Evolutionary conservation across 1,140 invertebrate genomes (phyloP).

Genomic region (Dinothrombium tinctorium): DNA sequence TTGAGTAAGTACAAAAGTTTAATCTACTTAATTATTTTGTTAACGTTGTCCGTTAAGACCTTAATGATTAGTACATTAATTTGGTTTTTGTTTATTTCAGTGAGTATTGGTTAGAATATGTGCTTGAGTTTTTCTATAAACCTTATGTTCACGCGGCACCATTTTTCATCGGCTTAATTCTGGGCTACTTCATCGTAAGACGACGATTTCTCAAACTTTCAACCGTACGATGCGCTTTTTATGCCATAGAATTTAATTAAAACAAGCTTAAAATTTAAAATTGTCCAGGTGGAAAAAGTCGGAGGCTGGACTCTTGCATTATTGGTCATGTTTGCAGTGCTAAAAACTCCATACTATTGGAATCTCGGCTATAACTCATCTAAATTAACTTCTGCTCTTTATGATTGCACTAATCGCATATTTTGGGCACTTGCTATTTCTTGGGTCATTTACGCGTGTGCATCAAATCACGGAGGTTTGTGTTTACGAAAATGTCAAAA

Average conservation of each 20-base stretch:
- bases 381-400: slow-evolving; percentile 4
- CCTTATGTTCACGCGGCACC: slow-evolving; percentile 3
- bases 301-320: slow-evolving; percentile 1
- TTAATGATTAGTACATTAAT: neutral
- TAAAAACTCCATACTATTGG: neutral
- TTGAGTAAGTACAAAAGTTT: neutral
- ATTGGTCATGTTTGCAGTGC: neutral
- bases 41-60: too few relatives aligned
- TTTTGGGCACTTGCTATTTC: slow-evolving; percentile 16
- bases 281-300: neutral
- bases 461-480: slow-evolving; percentile 14
- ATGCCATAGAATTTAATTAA: neutral
- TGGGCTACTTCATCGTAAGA: neutral
- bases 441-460: slow-evolving; percentile 15
- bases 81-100: slow-evolving; percentile 2
- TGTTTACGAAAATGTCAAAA: neutral
- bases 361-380: neutral
- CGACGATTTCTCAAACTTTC: neutral
- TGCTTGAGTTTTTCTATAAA: neutral
- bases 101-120: neutral
- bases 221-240: neutral
- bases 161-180: slow-evolving; percentile 1
- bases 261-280: neutral
- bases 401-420: slow-evolving; percentile 12
- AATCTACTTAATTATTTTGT: too few relatives aligned